These are phyloP conservation scores for Enteromius thamalakanensis DNA, from an alignment of 2,797 vertebrate species.

Conservation along the genomic window DNA sequence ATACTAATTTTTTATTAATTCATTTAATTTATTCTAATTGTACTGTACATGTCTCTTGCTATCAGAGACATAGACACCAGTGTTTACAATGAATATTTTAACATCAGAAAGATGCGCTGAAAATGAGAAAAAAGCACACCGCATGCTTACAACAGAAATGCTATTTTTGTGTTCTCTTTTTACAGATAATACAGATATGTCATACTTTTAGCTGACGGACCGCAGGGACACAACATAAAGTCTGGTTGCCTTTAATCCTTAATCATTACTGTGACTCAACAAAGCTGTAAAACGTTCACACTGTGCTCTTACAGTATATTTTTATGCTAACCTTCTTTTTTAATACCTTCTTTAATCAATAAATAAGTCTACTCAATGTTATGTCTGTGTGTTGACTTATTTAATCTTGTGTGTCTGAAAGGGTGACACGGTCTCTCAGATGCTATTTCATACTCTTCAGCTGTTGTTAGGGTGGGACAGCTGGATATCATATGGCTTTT, in stretches of 20 bases:
- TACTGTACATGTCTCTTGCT: background rate
- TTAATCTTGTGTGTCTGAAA: constrained; percentile 39
- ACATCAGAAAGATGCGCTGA: constrained; percentile 40
- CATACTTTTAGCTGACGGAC: constrained; percentile 82
- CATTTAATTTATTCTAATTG: background rate
- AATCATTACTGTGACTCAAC: constrained; percentile 66
- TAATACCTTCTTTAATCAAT: constrained; percentile 73
- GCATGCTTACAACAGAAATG: constrained; percentile 69
- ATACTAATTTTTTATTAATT: background rate
- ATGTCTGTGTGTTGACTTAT: constrained; percentile 71
- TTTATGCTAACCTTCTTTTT: constrained; percentile 67
- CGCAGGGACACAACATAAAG: constrained; percentile 71
- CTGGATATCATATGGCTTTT: constrained; percentile 28
- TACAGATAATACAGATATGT: constrained; percentile 77
- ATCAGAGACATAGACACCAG: background rate
- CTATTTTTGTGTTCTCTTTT: constrained; percentile 78
- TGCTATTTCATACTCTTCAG: constrained; percentile 43
- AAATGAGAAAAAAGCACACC: constrained; percentile 37
- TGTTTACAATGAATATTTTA: constrained; percentile 16
- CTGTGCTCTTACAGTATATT: constrained; percentile 39
- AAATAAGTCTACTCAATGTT: constrained; percentile 69
- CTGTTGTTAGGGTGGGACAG: constrained; percentile 24
- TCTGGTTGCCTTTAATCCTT: constrained; percentile 73
- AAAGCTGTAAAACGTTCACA: constrained; percentile 70
- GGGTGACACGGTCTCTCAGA: constrained; percentile 7